These are phyloP conservation scores for Enteromius thamalakanensis DNA, from an alignment of 2,797 vertebrate species.

Conservation along the genomic window DNA sequence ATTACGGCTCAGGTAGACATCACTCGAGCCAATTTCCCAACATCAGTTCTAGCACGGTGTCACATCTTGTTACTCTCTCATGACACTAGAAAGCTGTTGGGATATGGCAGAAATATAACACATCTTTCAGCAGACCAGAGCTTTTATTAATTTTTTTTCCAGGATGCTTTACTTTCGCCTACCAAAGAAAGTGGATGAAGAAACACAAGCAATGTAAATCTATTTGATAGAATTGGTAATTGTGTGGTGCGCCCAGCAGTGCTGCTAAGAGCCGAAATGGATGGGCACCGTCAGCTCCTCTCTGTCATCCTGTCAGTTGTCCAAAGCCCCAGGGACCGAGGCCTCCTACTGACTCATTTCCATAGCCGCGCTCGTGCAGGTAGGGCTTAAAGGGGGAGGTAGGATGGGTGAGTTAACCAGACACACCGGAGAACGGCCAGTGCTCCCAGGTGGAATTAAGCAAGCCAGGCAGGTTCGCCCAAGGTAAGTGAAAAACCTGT, in stretches of 20 bases:
- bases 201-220: conserved; percentile 59
- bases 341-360: conserved; percentile 67
- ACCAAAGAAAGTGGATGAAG: conserved; percentile 50
- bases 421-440: conserved; percentile 45
- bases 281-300: conserved; percentile 71
- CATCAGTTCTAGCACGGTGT: conserved; percentile 52
- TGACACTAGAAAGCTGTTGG: conserved; percentile 54
- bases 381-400: conserved; percentile 35
- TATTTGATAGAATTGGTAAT: conserved; percentile 67
- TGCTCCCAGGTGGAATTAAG: conserved; percentile 60
- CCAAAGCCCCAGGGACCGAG: conserved; percentile 60
- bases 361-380: conserved; percentile 61
- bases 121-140: conserved; percentile 51
- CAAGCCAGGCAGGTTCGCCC: conserved; percentile 52
- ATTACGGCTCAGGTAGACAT: conserved; percentile 46
- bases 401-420: conserved; percentile 37
- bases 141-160: conserved; percentile 22
- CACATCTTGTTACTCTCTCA: conserved; percentile 57
- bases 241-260: conserved; percentile 61
- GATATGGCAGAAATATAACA: conserved; percentile 57
- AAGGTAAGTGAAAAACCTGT: conserved; percentile 59
- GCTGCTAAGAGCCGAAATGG: conserved; percentile 69
- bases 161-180: not conserved
- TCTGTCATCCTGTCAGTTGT: conserved; percentile 69
- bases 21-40: conserved; percentile 46